These are phyloP conservation scores for Corythoichthys intestinalis DNA, from an alignment of 2,113 vertebrate genomes.

Conservation along the genomic window DNA sequence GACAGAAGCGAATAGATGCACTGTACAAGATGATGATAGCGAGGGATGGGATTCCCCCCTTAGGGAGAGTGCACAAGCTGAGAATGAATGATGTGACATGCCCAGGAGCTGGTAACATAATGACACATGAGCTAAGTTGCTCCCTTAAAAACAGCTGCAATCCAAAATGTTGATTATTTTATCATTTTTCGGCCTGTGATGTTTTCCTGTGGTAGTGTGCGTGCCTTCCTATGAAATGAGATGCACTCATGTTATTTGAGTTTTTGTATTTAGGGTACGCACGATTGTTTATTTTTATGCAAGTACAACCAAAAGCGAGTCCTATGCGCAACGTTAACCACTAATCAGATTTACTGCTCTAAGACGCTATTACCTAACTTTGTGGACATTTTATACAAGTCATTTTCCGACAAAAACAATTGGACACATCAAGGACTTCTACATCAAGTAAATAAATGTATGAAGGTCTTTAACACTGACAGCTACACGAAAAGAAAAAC, in stretches of 20 bases:
- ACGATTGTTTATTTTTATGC: slow-evolving; percentile 45
- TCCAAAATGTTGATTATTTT: slow-evolving; percentile 39
- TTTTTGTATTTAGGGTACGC: slow-evolving; percentile 24
- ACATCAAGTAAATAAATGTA: slow-evolving; percentile 11
- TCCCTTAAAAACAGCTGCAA: slow-evolving; percentile 37
- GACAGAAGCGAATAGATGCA: slow-evolving; percentile 30
- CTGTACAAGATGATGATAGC: slow-evolving; percentile 38
- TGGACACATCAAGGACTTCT: slow-evolving; percentile 7
- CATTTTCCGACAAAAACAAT: slow-evolving; percentile 22
- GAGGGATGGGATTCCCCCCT: slow-evolving; percentile 34
- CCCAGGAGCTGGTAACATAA: slow-evolving; percentile 51
- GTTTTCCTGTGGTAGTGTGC: slow-evolving; percentile 12
- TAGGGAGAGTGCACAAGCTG: slow-evolving; percentile 25
- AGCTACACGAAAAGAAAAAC: not conserved
- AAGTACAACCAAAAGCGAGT: slow-evolving; percentile 23
- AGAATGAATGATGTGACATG: slow-evolving; percentile 48
- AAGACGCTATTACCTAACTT: slow-evolving; percentile 22
- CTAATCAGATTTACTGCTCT: slow-evolving; percentile 48
- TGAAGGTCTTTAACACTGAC: not conserved
- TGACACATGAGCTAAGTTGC: slow-evolving; percentile 43
- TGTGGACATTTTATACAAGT: slow-evolving; percentile 39
- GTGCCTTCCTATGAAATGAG: slow-evolving; percentile 18
- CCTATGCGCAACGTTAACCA: slow-evolving; percentile 19
- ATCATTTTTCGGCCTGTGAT: slow-evolving; percentile 39
- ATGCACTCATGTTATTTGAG: slow-evolving; percentile 30